Evolutionary conservation across 2,888 invertebrate genomes (phyloP).

Genomic region (Pheosia gnoma): DNA sequence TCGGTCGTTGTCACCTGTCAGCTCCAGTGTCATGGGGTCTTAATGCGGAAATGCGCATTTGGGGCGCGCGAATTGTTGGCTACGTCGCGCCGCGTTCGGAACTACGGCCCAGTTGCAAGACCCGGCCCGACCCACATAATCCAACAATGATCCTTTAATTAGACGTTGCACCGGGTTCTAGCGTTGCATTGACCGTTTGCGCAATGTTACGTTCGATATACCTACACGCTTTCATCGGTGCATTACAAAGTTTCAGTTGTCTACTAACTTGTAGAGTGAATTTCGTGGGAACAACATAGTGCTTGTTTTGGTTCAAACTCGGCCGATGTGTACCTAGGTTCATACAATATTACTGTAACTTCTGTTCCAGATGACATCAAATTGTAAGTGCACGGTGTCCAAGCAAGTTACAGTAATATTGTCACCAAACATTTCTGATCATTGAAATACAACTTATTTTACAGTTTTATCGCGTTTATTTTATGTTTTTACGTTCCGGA

Average conservation of each 20-base stretch:
- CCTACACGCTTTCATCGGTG: slow-evolving; percentile 22
- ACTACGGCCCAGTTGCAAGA: slow-evolving; percentile 58
- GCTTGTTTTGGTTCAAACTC: too few species aligned
- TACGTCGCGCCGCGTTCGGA: slow-evolving; percentile 54
- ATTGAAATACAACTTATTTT: too few species aligned
- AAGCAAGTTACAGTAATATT: too few species aligned
- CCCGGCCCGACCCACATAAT: slow-evolving; percentile 57
- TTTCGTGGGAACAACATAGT: not conserved
- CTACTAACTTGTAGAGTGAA: not conserved
- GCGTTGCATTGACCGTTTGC: slow-evolving; percentile 55
- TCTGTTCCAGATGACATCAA: too few species aligned
- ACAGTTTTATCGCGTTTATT: too few species aligned
- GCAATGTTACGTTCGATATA: slow-evolving; percentile 51
- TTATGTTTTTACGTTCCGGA: too few species aligned
- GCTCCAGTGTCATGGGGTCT: slow-evolving; percentile 40
- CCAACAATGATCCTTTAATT: slow-evolving; percentile 69
- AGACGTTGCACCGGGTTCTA: slow-evolving; percentile 55
- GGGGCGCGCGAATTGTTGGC: slow-evolving; percentile 64
- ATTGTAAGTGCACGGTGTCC: too few species aligned
- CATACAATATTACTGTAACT: too few species aligned
- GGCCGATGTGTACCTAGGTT: too few species aligned
- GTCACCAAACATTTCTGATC: too few species aligned
- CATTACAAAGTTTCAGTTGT: not conserved
- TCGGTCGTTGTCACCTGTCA: slow-evolving; percentile 7
- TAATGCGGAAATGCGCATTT: slow-evolving; percentile 71